These are phyloP conservation scores for Taxidea taxus DNA, from an alignment of 2,113 vertebrate genomes.

Conservation along the genomic window DNA sequence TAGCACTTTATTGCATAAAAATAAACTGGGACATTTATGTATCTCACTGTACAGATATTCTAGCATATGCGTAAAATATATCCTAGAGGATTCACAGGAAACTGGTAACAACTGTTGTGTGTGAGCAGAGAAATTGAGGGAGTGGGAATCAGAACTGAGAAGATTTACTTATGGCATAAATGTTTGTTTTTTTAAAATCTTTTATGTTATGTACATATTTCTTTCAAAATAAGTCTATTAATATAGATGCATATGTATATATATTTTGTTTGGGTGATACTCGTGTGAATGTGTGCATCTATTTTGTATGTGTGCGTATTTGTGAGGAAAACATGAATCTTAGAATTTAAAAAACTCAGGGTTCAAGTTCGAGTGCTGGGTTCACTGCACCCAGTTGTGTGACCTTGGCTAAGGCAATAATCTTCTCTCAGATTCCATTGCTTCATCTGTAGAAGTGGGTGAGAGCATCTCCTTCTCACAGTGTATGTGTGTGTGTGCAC, in stretches of 20 bases:
- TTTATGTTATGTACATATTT: not conserved
- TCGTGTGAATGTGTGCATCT: not conserved
- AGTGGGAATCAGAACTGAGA: not conserved
- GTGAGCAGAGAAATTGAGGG: not conserved
- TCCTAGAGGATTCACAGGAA: not conserved
- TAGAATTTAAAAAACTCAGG: not conserved
- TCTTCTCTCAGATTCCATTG: not conserved
- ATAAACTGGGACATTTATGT: not conserved
- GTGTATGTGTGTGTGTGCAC: not conserved
- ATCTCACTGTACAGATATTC: not conserved
- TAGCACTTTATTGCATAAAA: not conserved
- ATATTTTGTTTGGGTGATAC: not conserved
- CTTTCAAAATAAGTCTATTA: not conserved
- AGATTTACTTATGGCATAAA: not conserved
- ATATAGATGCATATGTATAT: not conserved
- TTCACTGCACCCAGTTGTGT: not conserved
- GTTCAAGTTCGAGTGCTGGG: not conserved
- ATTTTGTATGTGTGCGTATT: not conserved
- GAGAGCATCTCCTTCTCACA: not conserved
- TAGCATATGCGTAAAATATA: not conserved
- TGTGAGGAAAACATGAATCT: not conserved
- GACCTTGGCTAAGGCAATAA: not conserved
- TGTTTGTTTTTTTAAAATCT: not conserved
- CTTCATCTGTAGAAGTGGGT: not conserved
- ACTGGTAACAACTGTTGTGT: not conserved